Evolutionary conservation across 2,888 invertebrate species (phyloP).

Genomic region (Schizaphis graminum): DNA sequence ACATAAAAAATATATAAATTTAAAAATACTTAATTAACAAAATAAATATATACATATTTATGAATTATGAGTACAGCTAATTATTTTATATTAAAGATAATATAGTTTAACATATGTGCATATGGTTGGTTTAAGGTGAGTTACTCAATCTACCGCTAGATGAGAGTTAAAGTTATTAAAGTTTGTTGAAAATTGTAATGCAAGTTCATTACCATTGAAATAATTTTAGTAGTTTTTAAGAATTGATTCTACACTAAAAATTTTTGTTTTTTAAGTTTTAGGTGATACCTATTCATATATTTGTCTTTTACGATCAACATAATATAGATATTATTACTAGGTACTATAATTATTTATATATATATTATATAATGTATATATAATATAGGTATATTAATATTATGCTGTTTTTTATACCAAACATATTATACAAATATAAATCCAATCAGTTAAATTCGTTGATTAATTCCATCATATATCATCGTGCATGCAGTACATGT

Average conservation of each 20-base stretch:
- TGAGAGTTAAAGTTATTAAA: neutral
- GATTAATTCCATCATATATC: neutral
- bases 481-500: neutral
- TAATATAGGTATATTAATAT: neutral
- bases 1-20: neutral
- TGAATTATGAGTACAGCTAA: neutral
- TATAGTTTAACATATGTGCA: neutral
- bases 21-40: neutral
- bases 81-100: neutral
- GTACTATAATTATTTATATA: neutral
- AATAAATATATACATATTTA: neutral
- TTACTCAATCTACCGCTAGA: neutral
- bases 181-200: neutral
- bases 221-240: neutral
- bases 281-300: neutral
- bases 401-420: neutral
- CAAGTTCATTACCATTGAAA: neutral
- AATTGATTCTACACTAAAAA: neutral
- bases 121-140: neutral
- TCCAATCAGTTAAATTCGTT: neutral
- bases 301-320: neutral
- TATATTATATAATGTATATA: too few relatives aligned
- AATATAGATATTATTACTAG: neutral
- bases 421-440: neutral
- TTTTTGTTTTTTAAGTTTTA: neutral